Evolutionary conservation across 1,140 invertebrate genomes (phyloP), one percentile per base, ranked within the genome.

Genomic region (Papilio polytes): DNA sequence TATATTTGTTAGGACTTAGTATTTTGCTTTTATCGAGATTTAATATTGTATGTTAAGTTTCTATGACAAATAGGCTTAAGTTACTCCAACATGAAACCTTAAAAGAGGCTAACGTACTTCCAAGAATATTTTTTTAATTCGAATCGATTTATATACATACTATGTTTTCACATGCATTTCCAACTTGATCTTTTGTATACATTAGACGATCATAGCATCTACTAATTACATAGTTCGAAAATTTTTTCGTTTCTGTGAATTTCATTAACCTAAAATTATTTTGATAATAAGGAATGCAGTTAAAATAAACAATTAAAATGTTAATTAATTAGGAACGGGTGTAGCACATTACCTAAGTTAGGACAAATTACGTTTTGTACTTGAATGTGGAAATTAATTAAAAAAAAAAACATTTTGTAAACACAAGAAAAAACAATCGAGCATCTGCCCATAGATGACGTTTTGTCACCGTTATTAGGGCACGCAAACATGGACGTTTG

Each of bases 61-160:
- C 20, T 63, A 15, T 15, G 63, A 70, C 59, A 66, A 66, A 63
- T 66, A 15, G 26, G 63, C 12, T 70, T 70, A 70, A 70, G 22
- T 31, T 70, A 70, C 63, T 31, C 18, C 26, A 36, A 31, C 63
- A 18, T 70, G 63, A 70, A 70, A 8, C 63, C 63, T 7, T 70
- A 63, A 63, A 63, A 63, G 18, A 13, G 10, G 13, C 59, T 15
- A 4, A 63, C 22, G 3, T 26, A 56, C n/a, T 56, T 56, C 53
- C 53, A 56, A 56, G 53, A 0, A 20, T 56, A 56, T 41, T 8
- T 36, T 36, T 36, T 36, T 36, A 36, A 36, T 36, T 36, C 36
- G 36, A 41, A 41, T 41, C 36, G 6, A 41, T 41, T 41, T 41
- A 41, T 8, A 36, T 36, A 36, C 3, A 36, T 36, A 36, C 36